Evolutionary conservation across 2,888 invertebrate genomes (phyloP).

Genomic region (Mythimna loreyi): DNA sequence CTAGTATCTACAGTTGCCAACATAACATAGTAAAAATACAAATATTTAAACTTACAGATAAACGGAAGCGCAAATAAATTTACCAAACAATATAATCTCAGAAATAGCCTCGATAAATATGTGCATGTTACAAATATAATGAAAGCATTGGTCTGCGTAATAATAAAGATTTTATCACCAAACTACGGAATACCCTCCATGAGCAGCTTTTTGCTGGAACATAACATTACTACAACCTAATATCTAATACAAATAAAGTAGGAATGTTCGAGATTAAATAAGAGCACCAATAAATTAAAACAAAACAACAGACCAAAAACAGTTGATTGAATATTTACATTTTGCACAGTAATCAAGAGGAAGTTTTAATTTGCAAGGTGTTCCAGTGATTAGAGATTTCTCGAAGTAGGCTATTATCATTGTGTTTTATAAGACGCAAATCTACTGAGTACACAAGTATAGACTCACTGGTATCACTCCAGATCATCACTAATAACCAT

Average conservation of each 20-base stretch:
- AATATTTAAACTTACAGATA: constrained; percentile 53
- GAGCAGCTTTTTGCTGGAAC: constrained; percentile 23
- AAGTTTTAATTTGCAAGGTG: constrained; percentile 23
- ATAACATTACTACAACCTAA: constrained; percentile 42
- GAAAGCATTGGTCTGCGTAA: constrained; percentile 27
- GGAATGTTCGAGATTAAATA: constrained; percentile 57
- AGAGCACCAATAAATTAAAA: constrained; percentile 59
- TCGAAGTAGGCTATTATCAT: constrained; percentile 40
- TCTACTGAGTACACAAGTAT: constrained; percentile 36
- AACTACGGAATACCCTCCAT: constrained; percentile 14
- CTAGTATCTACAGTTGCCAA: constrained; percentile 71
- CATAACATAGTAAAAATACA: constrained; percentile 59
- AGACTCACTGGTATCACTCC: constrained; percentile 5
- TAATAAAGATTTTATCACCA: constrained; percentile 6
- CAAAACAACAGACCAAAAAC: constrained; percentile 25
- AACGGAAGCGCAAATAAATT: constrained; percentile 49
- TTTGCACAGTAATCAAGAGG: constrained; percentile 10
- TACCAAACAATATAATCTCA: constrained; percentile 35
- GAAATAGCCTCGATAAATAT: constrained; percentile 50
- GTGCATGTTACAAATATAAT: constrained; percentile 26
- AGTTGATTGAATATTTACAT: constrained; percentile 48
- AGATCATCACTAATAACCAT: constrained; percentile 11
- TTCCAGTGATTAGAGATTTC: constrained; percentile 28
- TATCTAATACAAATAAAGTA: constrained; percentile 47
- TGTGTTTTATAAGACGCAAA: constrained; percentile 27